Base-by-base conservation (phyloP, 2,113 vertebrate genomes). In the Eclectus roratus region DNA sequence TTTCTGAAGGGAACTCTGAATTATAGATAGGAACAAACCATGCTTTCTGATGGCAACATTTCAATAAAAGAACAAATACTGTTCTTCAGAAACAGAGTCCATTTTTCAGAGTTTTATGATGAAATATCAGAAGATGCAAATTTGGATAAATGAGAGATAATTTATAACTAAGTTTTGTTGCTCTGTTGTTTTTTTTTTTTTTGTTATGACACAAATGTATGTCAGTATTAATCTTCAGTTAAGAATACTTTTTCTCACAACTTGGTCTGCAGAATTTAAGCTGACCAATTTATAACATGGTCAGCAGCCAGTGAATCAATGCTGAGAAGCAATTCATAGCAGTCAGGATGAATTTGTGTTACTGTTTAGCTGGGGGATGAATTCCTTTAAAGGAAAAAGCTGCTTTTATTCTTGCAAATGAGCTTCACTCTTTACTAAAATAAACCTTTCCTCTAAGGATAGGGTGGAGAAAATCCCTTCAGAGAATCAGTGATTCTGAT, bases 21-120 rank as follows among this genome's bases (percentile, higher is more conserved):
- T 97, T 96, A 97, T 97, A 93, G 80, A 97, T 97, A 94, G 96
- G 95, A 96, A 95, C 95, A 96, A 97, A 97, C 28, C 84, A 88
- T 83, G 85, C 89, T 72, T 95, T 96, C 94, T 93, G 95, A 91
- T 93, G 89, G 88, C 77, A 93, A 35, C 53, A 17, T 92, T 89
- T 97, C 92, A 80, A 33, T 83, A 66, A 74, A 74, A 83, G 88
- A 49, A 50, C 70, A 95, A 74, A 91, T 74, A 19, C n/a, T 0
- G 2, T 31, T 93, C 82, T 82, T 61, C n/a, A 29, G 78, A 73
- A 91, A 8, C 29, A 8, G 25, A 49, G 73, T 61, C 19, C n/a
- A 0, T 5, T 35, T 37, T 24, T 27, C 53, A 9, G 19, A 2
- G 2, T 46, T 65, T 82, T 69, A 39, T 17, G 65, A 65, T 49